Conservation (phyloP, 2,888 invertebrate genomes). For the Cinara cedri region DNA sequence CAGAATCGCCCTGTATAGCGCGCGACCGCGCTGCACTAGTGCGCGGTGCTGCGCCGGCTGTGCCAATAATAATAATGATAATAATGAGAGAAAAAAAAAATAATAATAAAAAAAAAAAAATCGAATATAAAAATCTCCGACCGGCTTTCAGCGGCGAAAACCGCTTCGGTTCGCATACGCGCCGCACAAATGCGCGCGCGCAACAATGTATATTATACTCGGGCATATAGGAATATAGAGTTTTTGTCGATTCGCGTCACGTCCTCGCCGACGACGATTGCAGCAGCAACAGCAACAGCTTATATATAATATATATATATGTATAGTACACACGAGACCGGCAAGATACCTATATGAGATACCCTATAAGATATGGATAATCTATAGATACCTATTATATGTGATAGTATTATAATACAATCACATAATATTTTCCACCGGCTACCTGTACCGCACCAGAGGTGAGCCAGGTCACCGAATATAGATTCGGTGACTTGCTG, state of each 20-base stretch:
- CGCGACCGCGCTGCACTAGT: too few species aligned
- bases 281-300: not conserved
- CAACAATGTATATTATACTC: not conserved
- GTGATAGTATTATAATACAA: too few species aligned
- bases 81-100: conserved; percentile 10
- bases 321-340: too few species aligned
- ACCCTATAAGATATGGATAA: too few species aligned
- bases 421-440: too few species aligned
- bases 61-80: conserved; percentile 27
- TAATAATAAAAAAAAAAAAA: not conserved
- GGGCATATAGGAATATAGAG: not conserved
- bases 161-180: conserved; percentile 6
- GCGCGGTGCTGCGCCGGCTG: not conserved
- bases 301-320: too few species aligned
- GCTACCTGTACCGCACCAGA: too few species aligned
- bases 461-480: too few species aligned
- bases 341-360: too few species aligned
- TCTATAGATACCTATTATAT: too few species aligned
- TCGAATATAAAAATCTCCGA: conserved; percentile 5
- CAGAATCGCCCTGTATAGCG: too few species aligned
- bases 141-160: conserved; percentile 44
- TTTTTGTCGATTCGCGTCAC: conserved; percentile 35
- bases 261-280: not conserved
- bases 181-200: not conserved
- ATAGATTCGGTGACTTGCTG: too few species aligned